Conservation (phyloP, 2,888 invertebrate genomes). For the Amiota minor region DNA sequence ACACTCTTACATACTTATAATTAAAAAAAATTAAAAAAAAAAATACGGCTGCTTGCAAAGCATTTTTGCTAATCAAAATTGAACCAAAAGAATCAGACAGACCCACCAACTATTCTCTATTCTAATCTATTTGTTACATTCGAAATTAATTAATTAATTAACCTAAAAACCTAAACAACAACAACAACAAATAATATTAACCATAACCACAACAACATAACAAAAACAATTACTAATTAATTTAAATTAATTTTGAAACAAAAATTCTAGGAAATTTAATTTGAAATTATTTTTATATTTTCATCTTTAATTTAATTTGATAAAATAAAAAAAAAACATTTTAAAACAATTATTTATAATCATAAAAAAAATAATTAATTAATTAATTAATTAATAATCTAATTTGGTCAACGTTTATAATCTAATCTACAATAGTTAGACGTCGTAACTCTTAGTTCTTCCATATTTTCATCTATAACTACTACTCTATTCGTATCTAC, state of each 20-base stretch:
- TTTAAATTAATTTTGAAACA: constrained; percentile 41
- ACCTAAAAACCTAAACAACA: constrained; percentile 25
- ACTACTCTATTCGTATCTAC: too few relatives aligned
- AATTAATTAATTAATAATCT: constrained; percentile 27
- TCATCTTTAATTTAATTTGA: constrained; percentile 10
- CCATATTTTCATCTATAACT: constrained; percentile 7
- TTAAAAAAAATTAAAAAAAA: neutral
- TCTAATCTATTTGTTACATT: too few relatives aligned
- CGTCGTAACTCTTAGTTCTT: constrained; percentile 28
- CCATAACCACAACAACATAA: constrained; percentile 46
- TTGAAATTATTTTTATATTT: constrained; percentile 27
- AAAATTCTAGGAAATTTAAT: constrained; percentile 28
- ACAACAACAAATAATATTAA: constrained; percentile 39
- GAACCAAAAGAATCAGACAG: too few relatives aligned
- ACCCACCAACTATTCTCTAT: too few relatives aligned
- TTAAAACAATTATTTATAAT: constrained; percentile 25
- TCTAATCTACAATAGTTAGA: constrained; percentile 14
- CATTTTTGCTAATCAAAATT: too few relatives aligned
- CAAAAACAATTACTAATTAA: constrained; percentile 51
- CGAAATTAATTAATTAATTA: too few relatives aligned
- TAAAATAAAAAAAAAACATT: neutral
- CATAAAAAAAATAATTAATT: constrained; percentile 3
- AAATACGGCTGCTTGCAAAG: too few relatives aligned
- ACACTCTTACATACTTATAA: constrained; percentile 1
- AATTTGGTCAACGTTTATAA: constrained; percentile 18